phyloP scores from a whole-genome alignment of 2,888 invertebrate genomes.

The Orchestes rusci region DNA sequence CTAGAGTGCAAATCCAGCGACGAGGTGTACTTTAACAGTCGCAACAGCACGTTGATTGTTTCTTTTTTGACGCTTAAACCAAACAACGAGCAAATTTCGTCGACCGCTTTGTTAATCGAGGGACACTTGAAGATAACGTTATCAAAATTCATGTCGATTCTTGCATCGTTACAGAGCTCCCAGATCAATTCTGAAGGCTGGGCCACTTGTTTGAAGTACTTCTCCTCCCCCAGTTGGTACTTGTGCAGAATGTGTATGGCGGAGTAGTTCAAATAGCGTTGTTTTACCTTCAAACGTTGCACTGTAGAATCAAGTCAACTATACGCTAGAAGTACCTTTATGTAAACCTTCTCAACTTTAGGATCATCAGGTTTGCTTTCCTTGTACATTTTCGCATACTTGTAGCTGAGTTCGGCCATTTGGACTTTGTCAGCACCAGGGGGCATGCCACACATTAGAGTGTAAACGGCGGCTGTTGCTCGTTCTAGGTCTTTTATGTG shows the following conservation, averaged over 20 bases:
- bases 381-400: slow-evolving; percentile 42
- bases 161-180: slow-evolving; percentile 46
- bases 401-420: slow-evolving; percentile 45
- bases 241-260: slow-evolving; percentile 45
- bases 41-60: slow-evolving; percentile 40
- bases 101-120: slow-evolving; percentile 47
- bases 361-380: slow-evolving; percentile 21
- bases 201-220: slow-evolving; percentile 42
- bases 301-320: background rate
- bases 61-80: slow-evolving; percentile 40
- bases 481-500: slow-evolving; percentile 39
- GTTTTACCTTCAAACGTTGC: slow-evolving; percentile 39
- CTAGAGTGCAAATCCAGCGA: slow-evolving; percentile 13
- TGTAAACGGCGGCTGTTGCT: slow-evolving; percentile 40
- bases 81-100: slow-evolving; percentile 42
- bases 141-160: slow-evolving; percentile 37
- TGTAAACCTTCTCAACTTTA: slow-evolving; percentile 31
- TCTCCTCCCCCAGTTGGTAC: slow-evolving; percentile 41
- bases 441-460: slow-evolving; percentile 35
- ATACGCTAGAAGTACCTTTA: slow-evolving; percentile 18
- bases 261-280: slow-evolving; percentile 44
- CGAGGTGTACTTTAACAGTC: slow-evolving; percentile 34
- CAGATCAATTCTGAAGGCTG: slow-evolving; percentile 43
- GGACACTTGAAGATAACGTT: slow-evolving; percentile 33
- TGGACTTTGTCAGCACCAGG: slow-evolving; percentile 46